Base-by-base conservation (phyloP, 1,140 invertebrate genomes). In the Pseudobourletiella spinata region DNA sequence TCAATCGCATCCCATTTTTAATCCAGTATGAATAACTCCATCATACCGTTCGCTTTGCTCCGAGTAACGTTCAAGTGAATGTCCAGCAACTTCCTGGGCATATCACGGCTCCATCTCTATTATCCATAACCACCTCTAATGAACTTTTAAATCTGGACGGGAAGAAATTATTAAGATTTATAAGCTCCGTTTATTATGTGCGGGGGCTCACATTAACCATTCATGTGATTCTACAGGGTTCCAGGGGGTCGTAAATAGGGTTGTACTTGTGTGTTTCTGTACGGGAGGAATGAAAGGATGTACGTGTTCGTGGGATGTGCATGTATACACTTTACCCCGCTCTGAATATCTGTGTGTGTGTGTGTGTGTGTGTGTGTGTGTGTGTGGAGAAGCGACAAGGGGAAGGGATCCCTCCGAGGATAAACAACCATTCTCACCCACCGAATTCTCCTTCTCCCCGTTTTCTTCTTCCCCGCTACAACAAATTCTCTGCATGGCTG, bases 111-210 rank as follows among this genome's bases (percentile, higher is more conserved):
- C n/a, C n/a, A n/a, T n/a, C n/a, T n/a, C n/a, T n/a, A n/a, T n/a
- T n/a, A n/a, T n/a, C n/a, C n/a, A n/a, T 51, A 51, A 15, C 48
- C 48, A 59, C 57, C 39, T 59, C 51, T 59, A 59, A 59, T 59
- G 57, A 59, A 59, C 57, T 59, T 59, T 59, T 59, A 59, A 59
- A 59, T 59, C 57, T 59, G 46, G 25, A 48, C 24, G 15, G 44
- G 29, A 48, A 59, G 57, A 35, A 59, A 59, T 59, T 59, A 50
- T 50, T n/a, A 59, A 59, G 57, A 59, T 59, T 59, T 59, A 59
- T 59, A 51, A 28, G 28, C 26, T 51, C 29, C 46, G 20, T 48
- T 51, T 59, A 59, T 59, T 59, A 59, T 29, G 20, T 24, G 44
- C n/a, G 14, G 22, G 29, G 26, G 44, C 30, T 48, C 6, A 25